phyloP scores from a whole-genome alignment of 1,140 invertebrate genomes.

The Chelonus insularis region DNA sequence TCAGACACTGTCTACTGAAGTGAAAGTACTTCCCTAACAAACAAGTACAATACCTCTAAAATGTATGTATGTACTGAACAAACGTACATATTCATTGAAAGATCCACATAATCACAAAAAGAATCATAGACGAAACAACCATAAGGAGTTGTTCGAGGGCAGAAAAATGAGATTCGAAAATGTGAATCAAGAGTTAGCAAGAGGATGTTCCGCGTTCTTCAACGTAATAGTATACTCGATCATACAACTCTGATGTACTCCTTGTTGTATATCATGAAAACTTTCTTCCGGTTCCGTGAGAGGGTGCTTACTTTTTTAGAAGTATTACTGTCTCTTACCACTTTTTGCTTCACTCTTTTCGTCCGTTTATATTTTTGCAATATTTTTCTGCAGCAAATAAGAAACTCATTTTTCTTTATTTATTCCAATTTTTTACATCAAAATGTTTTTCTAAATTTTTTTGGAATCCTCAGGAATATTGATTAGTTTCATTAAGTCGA shows the following conservation, averaged over 20 bases:
- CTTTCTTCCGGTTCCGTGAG: not conserved
- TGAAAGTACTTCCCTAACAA: not conserved
- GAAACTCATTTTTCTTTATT: constrained; percentile 20
- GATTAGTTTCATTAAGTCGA: no score
- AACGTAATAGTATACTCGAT: constrained; percentile 20
- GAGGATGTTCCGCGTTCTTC: not conserved
- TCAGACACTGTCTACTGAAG: not conserved
- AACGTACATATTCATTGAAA: not conserved
- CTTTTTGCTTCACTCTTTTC: not conserved
- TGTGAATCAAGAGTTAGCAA: not conserved
- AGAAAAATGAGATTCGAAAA: not conserved
- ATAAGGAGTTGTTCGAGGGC: not conserved
- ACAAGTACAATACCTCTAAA: constrained; percentile 1
- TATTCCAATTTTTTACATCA: not conserved
- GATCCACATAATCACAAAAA: not conserved
- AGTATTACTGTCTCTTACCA: not conserved
- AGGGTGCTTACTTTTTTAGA: constrained; percentile 21
- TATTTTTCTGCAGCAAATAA: constrained; percentile 7
- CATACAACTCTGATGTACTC: not conserved
- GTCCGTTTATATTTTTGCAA: constrained; percentile 7
- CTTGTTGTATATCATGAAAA: constrained; percentile 10
- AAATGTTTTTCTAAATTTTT: not conserved
- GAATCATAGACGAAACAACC: not conserved
- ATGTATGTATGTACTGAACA: not conserved
- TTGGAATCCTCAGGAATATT: not conserved